Evolutionary conservation across 2,113 vertebrate species (phyloP).

Genomic region (Sylvietta virens): DNA sequence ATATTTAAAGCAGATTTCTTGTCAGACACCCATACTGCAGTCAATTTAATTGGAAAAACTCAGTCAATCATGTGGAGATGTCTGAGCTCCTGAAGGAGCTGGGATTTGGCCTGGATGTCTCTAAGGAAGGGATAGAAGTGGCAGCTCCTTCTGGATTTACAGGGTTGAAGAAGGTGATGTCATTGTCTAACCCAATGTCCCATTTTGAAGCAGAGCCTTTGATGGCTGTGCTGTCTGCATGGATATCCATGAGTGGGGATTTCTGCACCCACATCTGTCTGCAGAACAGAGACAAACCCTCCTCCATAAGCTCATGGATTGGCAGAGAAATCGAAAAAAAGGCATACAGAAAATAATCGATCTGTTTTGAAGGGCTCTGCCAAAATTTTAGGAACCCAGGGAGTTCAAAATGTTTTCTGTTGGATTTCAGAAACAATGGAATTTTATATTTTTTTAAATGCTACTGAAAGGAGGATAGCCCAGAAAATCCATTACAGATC

Average conservation of each 20-base stretch:
- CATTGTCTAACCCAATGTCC: not conserved
- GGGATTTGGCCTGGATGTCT: not conserved
- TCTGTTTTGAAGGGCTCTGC: not conserved
- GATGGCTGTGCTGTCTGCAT: not conserved
- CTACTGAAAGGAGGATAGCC: not conserved
- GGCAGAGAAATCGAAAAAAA: not conserved
- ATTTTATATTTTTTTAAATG: not conserved
- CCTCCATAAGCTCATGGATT: not conserved
- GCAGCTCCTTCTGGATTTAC: not conserved
- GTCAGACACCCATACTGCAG: not conserved
- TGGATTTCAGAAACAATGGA: not conserved
- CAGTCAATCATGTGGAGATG: not conserved
- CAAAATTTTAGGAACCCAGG: not conserved
- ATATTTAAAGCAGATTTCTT: not conserved
- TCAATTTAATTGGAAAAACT: not conserved
- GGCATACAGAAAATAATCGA: not conserved
- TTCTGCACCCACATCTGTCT: not conserved
- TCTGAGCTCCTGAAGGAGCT: not conserved
- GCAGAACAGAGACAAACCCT: not conserved
- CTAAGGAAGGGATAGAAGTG: not conserved
- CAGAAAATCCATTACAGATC: not conserved
- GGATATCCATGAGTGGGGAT: not conserved
- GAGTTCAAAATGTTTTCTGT: not conserved
- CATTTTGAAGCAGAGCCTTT: not conserved
- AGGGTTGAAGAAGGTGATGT: not conserved